Conservation (phyloP, 23 tunicate genomes). For the Corella eumyota region DNA sequence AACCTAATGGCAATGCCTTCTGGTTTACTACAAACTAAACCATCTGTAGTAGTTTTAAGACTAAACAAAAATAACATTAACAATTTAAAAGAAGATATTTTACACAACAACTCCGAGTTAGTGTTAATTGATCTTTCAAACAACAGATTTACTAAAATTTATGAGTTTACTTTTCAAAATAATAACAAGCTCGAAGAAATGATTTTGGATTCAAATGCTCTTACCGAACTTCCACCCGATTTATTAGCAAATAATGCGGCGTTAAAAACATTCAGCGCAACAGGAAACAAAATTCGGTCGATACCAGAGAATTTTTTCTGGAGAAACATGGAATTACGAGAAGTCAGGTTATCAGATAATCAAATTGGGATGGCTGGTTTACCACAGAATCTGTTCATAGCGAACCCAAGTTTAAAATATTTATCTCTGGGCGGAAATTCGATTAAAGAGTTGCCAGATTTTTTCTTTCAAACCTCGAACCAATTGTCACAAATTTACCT, state of each 20-base stretch:
- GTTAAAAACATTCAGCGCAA: conserved; percentile 41
- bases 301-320: conserved; percentile 35
- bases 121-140: conserved; percentile 35
- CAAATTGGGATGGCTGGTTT: conserved; percentile 19
- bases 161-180: conserved; percentile 9
- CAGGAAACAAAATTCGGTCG: conserved; percentile 16
- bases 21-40: conserved; percentile 15
- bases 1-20: conserved; percentile 20
- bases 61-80: conserved; percentile 24
- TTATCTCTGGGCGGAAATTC: conserved; percentile 48
- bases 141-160: conserved; percentile 32
- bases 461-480: conserved; percentile 13
- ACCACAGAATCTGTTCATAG: conserved; percentile 26
- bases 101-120: conserved; percentile 2
- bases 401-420: conserved; percentile 24
- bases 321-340: conserved; percentile 15
- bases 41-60: conserved; percentile 7
- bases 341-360: conserved; percentile 56
- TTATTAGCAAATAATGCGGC: conserved; percentile 19
- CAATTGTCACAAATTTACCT: conserved; percentile 24
- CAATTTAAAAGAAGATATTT: conserved; percentile 4
- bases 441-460: conserved; percentile 17
- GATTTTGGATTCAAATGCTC: conserved; percentile 34
- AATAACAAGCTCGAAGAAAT: conserved; percentile 29
- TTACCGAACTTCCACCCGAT: conserved; percentile 23